Conservation (phyloP, 2,797 vertebrate species). For the Pachyuromys duprasi region DNA sequence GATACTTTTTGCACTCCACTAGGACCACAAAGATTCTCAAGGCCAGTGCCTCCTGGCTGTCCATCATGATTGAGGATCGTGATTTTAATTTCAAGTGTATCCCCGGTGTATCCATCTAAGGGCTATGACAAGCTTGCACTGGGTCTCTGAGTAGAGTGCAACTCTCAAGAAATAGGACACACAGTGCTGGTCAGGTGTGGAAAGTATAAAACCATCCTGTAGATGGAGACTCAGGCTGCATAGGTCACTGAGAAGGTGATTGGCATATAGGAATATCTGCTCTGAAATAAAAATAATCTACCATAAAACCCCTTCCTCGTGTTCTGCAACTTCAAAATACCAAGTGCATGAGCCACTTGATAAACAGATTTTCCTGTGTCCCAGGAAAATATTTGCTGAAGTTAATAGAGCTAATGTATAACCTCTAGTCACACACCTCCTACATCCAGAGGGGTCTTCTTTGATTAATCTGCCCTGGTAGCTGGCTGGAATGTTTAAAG, state of each 20-base stretch:
- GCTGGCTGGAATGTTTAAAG: not conserved
- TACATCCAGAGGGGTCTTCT: not conserved
- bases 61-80: no score
- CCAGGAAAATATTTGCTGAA: not conserved
- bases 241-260: not conserved
- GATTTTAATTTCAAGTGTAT: not conserved
- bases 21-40: not conserved
- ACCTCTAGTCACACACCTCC: not conserved
- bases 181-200: not conserved
- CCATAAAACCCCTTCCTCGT: not conserved
- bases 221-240: not conserved
- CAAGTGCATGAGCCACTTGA: not conserved
- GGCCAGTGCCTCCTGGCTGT: not conserved
- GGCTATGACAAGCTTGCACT: not conserved
- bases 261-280: not conserved
- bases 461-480: not conserved
- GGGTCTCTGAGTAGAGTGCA: not conserved
- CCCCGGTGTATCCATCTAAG: not conserved
- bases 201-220: not conserved
- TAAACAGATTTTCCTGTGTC: not conserved
- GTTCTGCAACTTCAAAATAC: not conserved
- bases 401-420: not conserved
- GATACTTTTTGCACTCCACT: no score
- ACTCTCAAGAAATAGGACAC: not conserved
- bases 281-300: no score